Evolutionary conservation across 2,797 vertebrate species (phyloP).

Genomic region (Phoxinus dragarum): DNA sequence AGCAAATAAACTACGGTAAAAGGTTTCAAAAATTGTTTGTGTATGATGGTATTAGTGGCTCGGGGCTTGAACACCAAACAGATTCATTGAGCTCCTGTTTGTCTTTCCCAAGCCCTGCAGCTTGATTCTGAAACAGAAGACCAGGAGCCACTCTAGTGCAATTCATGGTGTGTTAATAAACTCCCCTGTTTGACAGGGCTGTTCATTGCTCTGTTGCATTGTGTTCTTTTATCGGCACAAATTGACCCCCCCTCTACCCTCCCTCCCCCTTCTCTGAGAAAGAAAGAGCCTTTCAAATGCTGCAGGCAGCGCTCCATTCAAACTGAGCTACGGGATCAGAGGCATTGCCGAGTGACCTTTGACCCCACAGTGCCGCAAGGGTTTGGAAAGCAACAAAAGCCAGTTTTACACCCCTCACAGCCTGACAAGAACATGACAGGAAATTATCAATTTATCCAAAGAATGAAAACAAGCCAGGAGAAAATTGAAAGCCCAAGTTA

Average conservation of each 20-base stretch:
- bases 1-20: slow-evolving; percentile 25
- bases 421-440: slow-evolving; percentile 49
- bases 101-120: slow-evolving; percentile 49
- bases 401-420: slow-evolving; percentile 54
- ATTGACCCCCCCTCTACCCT: slow-evolving; percentile 44
- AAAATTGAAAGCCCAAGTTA: background rate
- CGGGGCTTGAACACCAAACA: slow-evolving; percentile 24
- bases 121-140: slow-evolving; percentile 31
- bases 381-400: slow-evolving; percentile 56
- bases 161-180: slow-evolving; percentile 55
- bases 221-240: slow-evolving; percentile 56
- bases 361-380: slow-evolving; percentile 49
- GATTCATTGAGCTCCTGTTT: slow-evolving; percentile 50
- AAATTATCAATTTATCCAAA: slow-evolving; percentile 44
- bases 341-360: slow-evolving; percentile 55
- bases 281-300: slow-evolving; percentile 57
- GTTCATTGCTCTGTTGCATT: slow-evolving; percentile 55
- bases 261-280: slow-evolving; percentile 38
- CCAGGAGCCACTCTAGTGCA: slow-evolving; percentile 18
- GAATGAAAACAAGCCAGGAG: slow-evolving; percentile 10
- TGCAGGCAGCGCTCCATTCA: slow-evolving; percentile 49
- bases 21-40: slow-evolving; percentile 28
- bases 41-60: slow-evolving; percentile 28
- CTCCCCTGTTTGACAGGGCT: slow-evolving; percentile 47
- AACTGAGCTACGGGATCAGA: slow-evolving; percentile 46